Percentiles rank a stretch among this genome's conserved stretches.
Conservation (phyloP, 1,140 invertebrate genomes). For the Anoplolepis gracilipes region DNA sequence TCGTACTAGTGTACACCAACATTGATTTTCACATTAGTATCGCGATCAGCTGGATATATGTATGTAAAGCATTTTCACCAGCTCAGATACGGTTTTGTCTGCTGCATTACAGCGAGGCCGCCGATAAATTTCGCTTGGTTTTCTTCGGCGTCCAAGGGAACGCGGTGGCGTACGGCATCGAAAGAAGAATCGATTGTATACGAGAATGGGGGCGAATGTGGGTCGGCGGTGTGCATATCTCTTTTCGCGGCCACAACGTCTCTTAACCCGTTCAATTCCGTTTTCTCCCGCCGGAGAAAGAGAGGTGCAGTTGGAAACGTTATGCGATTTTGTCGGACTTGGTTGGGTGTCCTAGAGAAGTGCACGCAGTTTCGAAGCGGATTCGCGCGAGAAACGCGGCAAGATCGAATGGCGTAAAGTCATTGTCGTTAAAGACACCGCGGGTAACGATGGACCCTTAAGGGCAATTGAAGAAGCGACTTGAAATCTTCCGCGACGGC, state of each 20-base stretch:
- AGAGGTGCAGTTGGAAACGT: neutral
- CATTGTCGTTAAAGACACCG: constrained; percentile 63
- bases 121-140: constrained; percentile 38
- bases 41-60: neutral
- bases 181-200: constrained; percentile 60
- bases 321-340: constrained; percentile 17
- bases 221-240: constrained; percentile 38
- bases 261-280: constrained; percentile 38
- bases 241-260: constrained; percentile 23
- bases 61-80: constrained; percentile 9
- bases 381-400: constrained; percentile 26
- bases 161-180: constrained; percentile 24
- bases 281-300: neutral
- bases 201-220: constrained; percentile 46
- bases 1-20: neutral
- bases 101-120: constrained; percentile 10
- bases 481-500: constrained; percentile 27
- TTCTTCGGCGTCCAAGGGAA: neutral
- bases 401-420: constrained; percentile 59
- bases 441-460: constrained; percentile 56
- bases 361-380: constrained; percentile 42
- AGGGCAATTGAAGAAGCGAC: constrained; percentile 63
- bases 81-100: constrained; percentile 17
- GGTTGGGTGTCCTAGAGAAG: constrained; percentile 17
- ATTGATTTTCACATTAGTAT: constrained; percentile 1